These are phyloP conservation scores for Troglohyphantes excavatus DNA, from an alignment of 2,888 invertebrate species.

Conservation along the genomic window DNA sequence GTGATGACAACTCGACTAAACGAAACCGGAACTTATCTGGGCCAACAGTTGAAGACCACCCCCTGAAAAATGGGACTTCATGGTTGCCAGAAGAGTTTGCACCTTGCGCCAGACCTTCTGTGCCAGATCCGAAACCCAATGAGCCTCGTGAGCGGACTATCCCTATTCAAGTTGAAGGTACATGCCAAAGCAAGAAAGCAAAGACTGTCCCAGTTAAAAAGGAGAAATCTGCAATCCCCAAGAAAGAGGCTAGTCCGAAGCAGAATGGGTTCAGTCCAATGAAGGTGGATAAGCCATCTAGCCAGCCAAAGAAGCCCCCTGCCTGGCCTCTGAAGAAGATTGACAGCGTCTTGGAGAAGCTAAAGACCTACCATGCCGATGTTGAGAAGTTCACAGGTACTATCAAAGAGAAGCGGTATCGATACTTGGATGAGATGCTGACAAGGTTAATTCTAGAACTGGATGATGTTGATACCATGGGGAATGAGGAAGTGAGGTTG, in stretches of 20 bases:
- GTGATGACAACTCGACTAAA: background rate
- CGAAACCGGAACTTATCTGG: conserved; percentile 39
- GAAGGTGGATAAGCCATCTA: conserved; percentile 11
- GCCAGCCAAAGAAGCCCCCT: background rate
- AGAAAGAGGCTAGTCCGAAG: background rate
- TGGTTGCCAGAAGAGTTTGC: background rate
- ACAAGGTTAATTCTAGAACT: conserved; percentile 92
- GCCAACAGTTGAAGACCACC: background rate
- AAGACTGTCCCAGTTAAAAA: conserved; percentile 8
- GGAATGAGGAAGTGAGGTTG: conserved; percentile 92
- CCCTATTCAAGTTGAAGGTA: conserved; percentile 59
- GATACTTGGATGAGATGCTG: conserved; percentile 96
- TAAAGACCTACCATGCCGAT: conserved; percentile 84
- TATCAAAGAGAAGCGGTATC: conserved; percentile 90
- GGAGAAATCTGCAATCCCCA: background rate
- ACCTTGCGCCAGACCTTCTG: background rate
- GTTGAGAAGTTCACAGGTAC: conserved; percentile 89
- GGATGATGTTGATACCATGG: conserved; percentile 95
- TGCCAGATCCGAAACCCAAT: background rate
- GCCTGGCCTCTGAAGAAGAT: conserved; percentile 54
- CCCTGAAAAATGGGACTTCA: background rate
- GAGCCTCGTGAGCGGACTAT: conserved; percentile 59
- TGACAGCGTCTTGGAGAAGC: conserved; percentile 21
- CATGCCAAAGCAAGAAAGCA: background rate
- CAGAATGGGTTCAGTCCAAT: conserved; percentile 5